A percentile compares a stretch with the other conserved stretches of the same genome.
phyloP scores from a whole-genome alignment of 2,113 vertebrate genomes.

The Mus spicilegus region DNA sequence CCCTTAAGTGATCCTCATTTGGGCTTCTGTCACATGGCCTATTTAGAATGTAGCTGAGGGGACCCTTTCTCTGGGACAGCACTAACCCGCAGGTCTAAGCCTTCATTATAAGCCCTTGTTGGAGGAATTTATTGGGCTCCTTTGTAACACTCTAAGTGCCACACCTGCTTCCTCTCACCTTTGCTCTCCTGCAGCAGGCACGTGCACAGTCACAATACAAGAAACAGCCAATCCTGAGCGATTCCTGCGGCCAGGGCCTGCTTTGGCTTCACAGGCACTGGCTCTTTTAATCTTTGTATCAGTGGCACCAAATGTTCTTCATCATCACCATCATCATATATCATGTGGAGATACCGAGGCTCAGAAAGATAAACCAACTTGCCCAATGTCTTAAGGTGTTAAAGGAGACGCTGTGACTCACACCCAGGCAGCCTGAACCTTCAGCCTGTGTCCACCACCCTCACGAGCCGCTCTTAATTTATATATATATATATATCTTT shows the following conservation, averaged over 20 bases:
- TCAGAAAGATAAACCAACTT: neutral
- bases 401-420: neutral
- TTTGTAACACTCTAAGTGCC: fast-evolving
- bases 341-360: neutral
- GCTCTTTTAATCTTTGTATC: neutral
- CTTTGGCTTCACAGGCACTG: neutral
- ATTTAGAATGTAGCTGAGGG: neutral
- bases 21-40: neutral
- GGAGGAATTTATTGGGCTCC: neutral
- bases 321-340: neutral
- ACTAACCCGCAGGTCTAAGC: neutral
- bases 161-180: neutral
- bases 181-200: neutral
- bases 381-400: neutral
- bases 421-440: neutral
- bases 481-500: neutral
- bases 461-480: neutral
- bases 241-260: neutral
- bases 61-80: neutral
- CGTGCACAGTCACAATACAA: neutral
- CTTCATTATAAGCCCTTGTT: neutral
- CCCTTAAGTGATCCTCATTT: neutral
- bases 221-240: neutral
- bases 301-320: neutral
- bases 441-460: neutral